These are phyloP conservation scores for Elysia chlorotica DNA, from an alignment of 1,140 invertebrate species.

Conservation along the genomic window DNA sequence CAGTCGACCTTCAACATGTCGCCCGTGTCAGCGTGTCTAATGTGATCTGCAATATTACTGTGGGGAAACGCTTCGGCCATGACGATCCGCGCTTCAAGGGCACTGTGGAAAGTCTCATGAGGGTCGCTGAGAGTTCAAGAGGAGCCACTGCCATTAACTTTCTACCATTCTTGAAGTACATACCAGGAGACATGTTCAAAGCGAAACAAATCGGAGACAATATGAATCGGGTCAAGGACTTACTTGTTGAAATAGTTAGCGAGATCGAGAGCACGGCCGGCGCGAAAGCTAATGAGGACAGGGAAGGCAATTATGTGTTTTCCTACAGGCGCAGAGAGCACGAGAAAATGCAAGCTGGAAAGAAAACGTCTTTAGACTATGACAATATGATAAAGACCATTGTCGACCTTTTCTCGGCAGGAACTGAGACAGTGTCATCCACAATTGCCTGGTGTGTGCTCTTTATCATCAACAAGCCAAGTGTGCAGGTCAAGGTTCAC, in stretches of 20 bases:
- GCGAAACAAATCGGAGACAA: slow-evolving; percentile 5
- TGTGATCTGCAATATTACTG: slow-evolving; percentile 88
- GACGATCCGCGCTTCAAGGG: slow-evolving; percentile 28
- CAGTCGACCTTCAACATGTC: background rate
- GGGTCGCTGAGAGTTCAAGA: slow-evolving; percentile 2
- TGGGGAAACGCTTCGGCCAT: slow-evolving; percentile 82
- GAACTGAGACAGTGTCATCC: slow-evolving; percentile 34
- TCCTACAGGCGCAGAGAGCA: slow-evolving; percentile 30
- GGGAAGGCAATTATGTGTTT: slow-evolving; percentile 31
- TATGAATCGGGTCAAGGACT: slow-evolving; percentile 5
- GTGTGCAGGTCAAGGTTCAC: slow-evolving; percentile 78
- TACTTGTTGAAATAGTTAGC: background rate
- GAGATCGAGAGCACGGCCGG: slow-evolving; percentile 21
- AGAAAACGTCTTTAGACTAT: slow-evolving; percentile 19
- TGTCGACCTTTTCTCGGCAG: slow-evolving; percentile 33
- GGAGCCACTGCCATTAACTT: slow-evolving; percentile 22
- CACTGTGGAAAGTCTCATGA: slow-evolving; percentile 18
- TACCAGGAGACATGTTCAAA: slow-evolving; percentile 37
- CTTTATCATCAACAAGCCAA: slow-evolving; percentile 75
- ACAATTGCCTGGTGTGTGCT: slow-evolving; percentile 74
- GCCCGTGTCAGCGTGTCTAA: slow-evolving; percentile 76
- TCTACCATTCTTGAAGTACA: slow-evolving; percentile 26
- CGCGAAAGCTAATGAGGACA: slow-evolving; percentile 24
- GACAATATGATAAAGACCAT: slow-evolving; percentile 18
- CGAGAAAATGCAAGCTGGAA: slow-evolving; percentile 10